These are phyloP conservation scores for Hemichromis elongatus DNA, from an alignment of 2,113 vertebrate genomes.

Conservation along the genomic window DNA sequence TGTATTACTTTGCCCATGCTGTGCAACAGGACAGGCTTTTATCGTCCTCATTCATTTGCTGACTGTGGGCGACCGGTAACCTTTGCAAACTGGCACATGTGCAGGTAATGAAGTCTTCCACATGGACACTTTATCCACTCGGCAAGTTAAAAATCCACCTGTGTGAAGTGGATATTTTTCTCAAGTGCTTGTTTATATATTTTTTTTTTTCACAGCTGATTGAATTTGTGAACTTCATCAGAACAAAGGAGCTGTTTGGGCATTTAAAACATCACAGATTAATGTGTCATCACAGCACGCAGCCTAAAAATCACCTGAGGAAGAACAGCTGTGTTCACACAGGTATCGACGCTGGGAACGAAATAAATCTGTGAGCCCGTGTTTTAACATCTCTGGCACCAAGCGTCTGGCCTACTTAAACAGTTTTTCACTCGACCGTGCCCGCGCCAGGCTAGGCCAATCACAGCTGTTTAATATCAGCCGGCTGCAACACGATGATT, in stretches of 20 bases:
- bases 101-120: background rate
- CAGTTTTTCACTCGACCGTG: background rate
- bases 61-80: constrained; percentile 32
- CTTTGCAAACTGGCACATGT: constrained; percentile 6
- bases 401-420: background rate
- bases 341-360: background rate
- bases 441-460: background rate
- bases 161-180: background rate
- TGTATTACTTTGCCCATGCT: constrained; percentile 47
- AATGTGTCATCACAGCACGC: background rate
- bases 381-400: background rate
- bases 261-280: background rate
- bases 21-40: constrained; percentile 41
- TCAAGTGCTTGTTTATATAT: background rate
- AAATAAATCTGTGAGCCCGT: background rate
- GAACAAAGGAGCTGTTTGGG: background rate
- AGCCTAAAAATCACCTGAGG: background rate
- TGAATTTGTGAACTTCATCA: background rate
- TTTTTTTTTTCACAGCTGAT: background rate
- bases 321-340: background rate
- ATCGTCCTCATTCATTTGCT: constrained; percentile 44
- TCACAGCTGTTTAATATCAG: background rate
- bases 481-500: background rate
- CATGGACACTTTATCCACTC: background rate
- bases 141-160: background rate